Conservation (phyloP, 2,797 vertebrate species). For the Xiphophorus birchmanni region DNA sequence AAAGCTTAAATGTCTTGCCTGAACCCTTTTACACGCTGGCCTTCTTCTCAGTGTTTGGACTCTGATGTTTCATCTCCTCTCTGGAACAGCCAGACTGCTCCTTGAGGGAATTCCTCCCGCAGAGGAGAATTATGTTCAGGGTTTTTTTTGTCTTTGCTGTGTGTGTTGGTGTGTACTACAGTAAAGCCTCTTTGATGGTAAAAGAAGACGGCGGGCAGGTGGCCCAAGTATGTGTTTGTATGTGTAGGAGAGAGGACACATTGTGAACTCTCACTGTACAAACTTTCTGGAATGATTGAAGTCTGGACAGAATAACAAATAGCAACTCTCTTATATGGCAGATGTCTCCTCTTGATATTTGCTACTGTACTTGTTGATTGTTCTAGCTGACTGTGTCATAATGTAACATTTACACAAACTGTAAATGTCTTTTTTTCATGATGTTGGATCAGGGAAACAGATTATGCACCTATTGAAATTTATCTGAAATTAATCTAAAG, state of each 20-base stretch:
- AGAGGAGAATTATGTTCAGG: conserved; percentile 75
- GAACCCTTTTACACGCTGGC: conserved; percentile 32
- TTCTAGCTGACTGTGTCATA: conserved; percentile 23
- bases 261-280: conserved; percentile 78
- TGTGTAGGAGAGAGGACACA: conserved; percentile 64
- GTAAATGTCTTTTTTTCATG: conserved; percentile 5
- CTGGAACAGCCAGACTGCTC: conserved; percentile 41
- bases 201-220: conserved; percentile 57
- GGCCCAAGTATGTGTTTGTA: conserved; percentile 67
- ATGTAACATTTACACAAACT: conserved; percentile 37
- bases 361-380: conserved; percentile 68
- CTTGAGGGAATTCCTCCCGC: conserved; percentile 77
- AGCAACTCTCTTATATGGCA: conserved; percentile 71
- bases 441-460: neutral
- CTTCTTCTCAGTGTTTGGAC: conserved; percentile 39
- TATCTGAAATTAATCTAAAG: neutral
- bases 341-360: conserved; percentile 81
- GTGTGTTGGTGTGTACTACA: conserved; percentile 25
- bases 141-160: conserved; percentile 42
- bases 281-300: conserved; percentile 77
- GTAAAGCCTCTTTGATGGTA: conserved; percentile 68
- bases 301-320: conserved; percentile 82
- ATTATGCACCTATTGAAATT: neutral
- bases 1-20: conserved; percentile 18
- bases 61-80: conserved; percentile 45